Percentiles rank a stretch among this genome's conserved stretches.
Conservation (phyloP, 2,888 invertebrate genomes). For the Ramazzottius varieornatus region DNA sequence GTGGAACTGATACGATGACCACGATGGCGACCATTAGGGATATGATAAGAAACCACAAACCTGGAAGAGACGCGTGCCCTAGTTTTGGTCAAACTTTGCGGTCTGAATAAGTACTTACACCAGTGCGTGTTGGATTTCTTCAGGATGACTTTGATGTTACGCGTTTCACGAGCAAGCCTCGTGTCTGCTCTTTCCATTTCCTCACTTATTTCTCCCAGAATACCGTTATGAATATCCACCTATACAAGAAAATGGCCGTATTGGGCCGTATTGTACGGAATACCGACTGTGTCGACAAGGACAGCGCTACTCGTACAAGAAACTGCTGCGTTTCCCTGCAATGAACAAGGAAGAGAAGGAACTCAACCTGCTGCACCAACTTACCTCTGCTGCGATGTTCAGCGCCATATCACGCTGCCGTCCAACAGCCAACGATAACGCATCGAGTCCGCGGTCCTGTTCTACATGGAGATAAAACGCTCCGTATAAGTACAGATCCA, state of each 20-base stretch:
- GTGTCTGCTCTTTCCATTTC: background rate
- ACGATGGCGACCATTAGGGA: background rate
- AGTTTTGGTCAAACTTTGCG: background rate
- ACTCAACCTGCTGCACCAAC: too few species aligned
- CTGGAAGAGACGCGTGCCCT: background rate
- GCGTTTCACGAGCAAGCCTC: background rate
- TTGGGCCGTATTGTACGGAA: too few species aligned
- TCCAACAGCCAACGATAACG: background rate
- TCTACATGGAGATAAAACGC: too few species aligned
- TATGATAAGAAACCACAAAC: background rate
- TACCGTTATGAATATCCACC: slow-evolving; percentile 1
- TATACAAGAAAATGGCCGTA: too few species aligned
- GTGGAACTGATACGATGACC: too few species aligned
- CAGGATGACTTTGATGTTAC: background rate
- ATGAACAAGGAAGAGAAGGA: too few species aligned
- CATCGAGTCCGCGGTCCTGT: background rate
- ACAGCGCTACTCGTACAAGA: too few species aligned
- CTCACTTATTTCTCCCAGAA: background rate
- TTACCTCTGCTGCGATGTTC: background rate
- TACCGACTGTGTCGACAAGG: too few species aligned
- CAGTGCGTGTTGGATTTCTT: background rate
- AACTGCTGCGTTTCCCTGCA: too few species aligned
- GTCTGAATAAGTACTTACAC: background rate
- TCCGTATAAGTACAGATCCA: too few species aligned
- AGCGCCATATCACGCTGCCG: background rate